Conservation (phyloP, 2,113 vertebrate genomes). For the Platichthys flesus region DNA sequence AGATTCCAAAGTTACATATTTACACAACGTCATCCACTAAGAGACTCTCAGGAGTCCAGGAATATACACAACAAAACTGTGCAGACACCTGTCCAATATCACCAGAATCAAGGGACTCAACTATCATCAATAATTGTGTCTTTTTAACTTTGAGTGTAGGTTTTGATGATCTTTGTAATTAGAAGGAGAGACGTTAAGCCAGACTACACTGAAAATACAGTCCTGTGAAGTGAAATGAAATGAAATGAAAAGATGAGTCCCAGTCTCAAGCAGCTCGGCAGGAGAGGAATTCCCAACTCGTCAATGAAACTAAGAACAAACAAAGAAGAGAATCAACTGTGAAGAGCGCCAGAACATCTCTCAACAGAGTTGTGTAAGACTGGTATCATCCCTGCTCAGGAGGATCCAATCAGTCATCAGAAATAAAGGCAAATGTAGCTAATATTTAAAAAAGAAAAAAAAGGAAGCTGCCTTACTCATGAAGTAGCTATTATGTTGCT, state of each 20-base stretch:
- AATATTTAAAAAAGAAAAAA: neutral
- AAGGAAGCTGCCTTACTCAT: neutral
- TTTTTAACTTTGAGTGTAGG: neutral
- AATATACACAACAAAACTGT: too few relatives aligned
- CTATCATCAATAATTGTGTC: neutral
- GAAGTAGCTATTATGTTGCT: too few relatives aligned
- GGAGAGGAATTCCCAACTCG: neutral
- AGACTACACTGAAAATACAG: neutral
- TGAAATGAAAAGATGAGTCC: neutral
- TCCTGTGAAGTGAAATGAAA: neutral
- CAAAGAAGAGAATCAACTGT: neutral
- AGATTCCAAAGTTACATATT: too few relatives aligned
- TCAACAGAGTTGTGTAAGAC: neutral
- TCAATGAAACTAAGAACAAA: neutral
- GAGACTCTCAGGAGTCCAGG: too few relatives aligned
- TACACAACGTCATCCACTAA: too few relatives aligned
- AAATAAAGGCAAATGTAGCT: neutral
- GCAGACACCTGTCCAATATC: neutral
- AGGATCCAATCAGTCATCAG: neutral
- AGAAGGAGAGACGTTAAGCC: neutral
- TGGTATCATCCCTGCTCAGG: neutral
- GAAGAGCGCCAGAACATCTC: neutral
- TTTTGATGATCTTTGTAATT: neutral
- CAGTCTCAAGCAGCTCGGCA: neutral
- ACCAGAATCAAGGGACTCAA: too few relatives aligned